Evolutionary conservation across 2,888 invertebrate species (phyloP), one percentile per base, ranked within the genome.

Genomic region (Adelognathus sp.): DNA sequence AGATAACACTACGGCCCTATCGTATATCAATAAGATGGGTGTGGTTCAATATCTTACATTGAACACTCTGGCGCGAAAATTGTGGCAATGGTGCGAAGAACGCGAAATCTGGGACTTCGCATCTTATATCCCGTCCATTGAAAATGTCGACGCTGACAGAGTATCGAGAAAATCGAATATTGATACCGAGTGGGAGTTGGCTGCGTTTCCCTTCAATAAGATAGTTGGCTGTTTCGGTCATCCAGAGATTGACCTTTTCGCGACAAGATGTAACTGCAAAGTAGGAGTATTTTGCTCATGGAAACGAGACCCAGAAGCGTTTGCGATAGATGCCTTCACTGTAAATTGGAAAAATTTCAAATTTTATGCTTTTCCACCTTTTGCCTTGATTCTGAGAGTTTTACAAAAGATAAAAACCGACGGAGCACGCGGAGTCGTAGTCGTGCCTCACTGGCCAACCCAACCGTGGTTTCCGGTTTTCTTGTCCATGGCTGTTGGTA

Each of bases 381-480:
- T 81, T 46, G 46, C 79, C 1, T 1, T 83, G 11, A 81, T 83
- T 33, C 31, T 76, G 18, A 76, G 60, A 61, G 54, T 60, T 2
- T 16, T 82, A 7, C 41, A 54, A 69, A 84, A 84, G 66, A 81
- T 84, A 9, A 63, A 16, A 14, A 54, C 36, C 1, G 87, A 90
- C 29, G 81, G 78, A 54, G 85, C 88, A 3, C 67, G 63, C 24
- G 87, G 87, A 2, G 85, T 89, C 29, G 54, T 89, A 11, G 85
- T 88, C 1, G 86, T 86, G 7, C 88, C 85, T 11, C 33, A 73
- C 6, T 89, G 83, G 87, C 79, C 81, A 41, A 73, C 79, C 1
- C 87, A 88, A 69, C 83, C 86, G 0, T 88, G 86, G 88, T 88
- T 79, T 60, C 87, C 88, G 2, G 21, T 82, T 21, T 83, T 80